Conservation (phyloP, 2,888 invertebrate species). For the Phlogophora meticulosa region DNA sequence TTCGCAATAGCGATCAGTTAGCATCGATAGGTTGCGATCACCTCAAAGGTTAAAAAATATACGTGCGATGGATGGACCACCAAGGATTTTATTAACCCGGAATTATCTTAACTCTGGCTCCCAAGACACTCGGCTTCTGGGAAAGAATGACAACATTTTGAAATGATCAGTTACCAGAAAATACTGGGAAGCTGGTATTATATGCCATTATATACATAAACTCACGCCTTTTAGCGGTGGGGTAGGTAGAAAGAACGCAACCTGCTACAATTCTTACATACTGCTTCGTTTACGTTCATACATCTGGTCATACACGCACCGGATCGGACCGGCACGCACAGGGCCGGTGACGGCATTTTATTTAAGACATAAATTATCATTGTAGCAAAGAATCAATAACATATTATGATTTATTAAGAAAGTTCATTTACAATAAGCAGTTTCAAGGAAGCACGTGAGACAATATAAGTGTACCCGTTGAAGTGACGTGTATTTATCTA, state of each 20-base stretch:
- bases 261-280: too few relatives aligned
- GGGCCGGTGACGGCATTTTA: too few relatives aligned
- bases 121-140: neutral
- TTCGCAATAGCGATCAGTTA: neutral
- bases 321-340: too few relatives aligned
- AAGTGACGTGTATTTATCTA: neutral
- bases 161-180: constrained; percentile 24
- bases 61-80: constrained; percentile 12
- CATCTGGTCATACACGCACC: too few relatives aligned
- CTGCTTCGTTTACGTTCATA: too few relatives aligned
- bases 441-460: neutral
- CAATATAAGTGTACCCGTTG: neutral
- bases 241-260: too few relatives aligned
- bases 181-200: neutral
- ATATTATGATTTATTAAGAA: constrained; percentile 19
- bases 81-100: constrained; percentile 4
- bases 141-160: constrained; percentile 15
- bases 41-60: neutral
- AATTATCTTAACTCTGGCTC: constrained; percentile 1
- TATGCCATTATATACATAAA: constrained; percentile 5
- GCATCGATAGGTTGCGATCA: neutral
- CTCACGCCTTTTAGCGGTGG: too few relatives aligned
- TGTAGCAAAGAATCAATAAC: constrained; percentile 5
- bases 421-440: constrained; percentile 3
- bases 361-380: constrained; percentile 15